These are phyloP conservation scores for Montifringilla adamsi DNA, from an alignment of 2,113 vertebrate genomes.

Conservation along the genomic window DNA sequence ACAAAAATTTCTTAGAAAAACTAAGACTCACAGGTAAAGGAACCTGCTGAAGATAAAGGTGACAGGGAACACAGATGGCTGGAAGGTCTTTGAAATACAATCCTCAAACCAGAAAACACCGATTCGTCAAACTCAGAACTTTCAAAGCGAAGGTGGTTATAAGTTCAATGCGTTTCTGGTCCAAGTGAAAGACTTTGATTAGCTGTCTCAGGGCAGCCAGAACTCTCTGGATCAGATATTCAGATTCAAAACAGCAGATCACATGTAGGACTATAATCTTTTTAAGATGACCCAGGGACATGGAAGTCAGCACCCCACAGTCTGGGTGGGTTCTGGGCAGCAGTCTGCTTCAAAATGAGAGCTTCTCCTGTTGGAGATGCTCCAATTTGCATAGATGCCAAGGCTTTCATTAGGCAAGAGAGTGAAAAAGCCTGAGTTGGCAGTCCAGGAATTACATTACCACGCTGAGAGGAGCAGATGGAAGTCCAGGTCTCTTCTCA, in stretches of 20 bases:
- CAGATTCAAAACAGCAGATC: not conserved
- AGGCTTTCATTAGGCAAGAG: not conserved
- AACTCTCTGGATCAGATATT: not conserved
- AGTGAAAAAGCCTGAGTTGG: not conserved
- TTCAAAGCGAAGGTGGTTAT: not conserved
- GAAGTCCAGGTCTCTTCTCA: not conserved
- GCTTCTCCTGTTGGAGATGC: not conserved
- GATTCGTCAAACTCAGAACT: not conserved
- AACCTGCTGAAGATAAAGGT: not conserved
- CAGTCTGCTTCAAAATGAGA: not conserved
- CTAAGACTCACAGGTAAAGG: fast-evolving
- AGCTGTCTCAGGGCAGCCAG: not conserved
- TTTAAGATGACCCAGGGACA: not conserved
- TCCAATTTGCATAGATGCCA: not conserved
- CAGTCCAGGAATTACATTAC: not conserved
- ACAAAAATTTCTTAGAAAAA: not conserved
- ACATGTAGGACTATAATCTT: not conserved
- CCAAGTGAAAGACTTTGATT: not conserved
- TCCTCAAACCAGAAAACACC: not conserved
- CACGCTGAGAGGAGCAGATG: not conserved
- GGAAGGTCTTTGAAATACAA: not conserved
- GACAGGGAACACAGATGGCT: not conserved
- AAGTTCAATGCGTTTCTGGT: not conserved
- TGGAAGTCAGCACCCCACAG: not conserved
- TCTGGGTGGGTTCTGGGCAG: not conserved